phyloP scores from a whole-genome alignment of 1,140 invertebrate species.

The Zaprionus gabonicus region DNA sequence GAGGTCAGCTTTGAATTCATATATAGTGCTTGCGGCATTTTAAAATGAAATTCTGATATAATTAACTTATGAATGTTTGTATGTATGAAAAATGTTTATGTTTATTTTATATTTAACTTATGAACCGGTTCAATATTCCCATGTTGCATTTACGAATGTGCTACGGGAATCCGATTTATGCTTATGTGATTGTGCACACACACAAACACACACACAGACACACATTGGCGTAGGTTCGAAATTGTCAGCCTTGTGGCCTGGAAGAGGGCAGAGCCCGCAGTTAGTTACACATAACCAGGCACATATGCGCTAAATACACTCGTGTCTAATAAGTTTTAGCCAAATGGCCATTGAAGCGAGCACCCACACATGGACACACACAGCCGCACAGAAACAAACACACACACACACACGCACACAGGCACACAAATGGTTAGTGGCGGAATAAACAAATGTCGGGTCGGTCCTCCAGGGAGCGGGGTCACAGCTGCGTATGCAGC shows the following conservation, averaged over 20 bases:
- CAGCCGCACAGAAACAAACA: background rate
- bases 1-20: background rate
- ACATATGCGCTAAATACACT: constrained; percentile 77
- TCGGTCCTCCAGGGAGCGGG: constrained; percentile 43
- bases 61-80: constrained; percentile 7
- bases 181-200: constrained; percentile 34
- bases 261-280: constrained; percentile 45
- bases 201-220: background rate
- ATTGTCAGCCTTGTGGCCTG: constrained; percentile 2
- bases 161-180: constrained; percentile 61
- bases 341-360: constrained; percentile 70
- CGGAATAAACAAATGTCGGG: constrained; percentile 70
- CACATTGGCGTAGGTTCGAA: background rate
- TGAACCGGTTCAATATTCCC: background rate
- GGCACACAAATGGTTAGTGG: constrained; percentile 15
- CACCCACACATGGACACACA: constrained; percentile 48
- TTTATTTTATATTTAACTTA: background rate
- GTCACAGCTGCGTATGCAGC: constrained; percentile 70
- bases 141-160: constrained; percentile 11
- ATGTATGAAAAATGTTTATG: background rate
- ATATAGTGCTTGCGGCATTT: too few species aligned
- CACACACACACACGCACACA: background rate
- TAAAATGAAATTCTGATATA: background rate
- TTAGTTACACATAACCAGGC: constrained; percentile 61
- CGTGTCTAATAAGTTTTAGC: constrained; percentile 80